A percentile compares a stretch with the other conserved stretches of the same genome.
Conservation (phyloP, 2,113 vertebrate genomes). For the Ceyx melanurus region DNA sequence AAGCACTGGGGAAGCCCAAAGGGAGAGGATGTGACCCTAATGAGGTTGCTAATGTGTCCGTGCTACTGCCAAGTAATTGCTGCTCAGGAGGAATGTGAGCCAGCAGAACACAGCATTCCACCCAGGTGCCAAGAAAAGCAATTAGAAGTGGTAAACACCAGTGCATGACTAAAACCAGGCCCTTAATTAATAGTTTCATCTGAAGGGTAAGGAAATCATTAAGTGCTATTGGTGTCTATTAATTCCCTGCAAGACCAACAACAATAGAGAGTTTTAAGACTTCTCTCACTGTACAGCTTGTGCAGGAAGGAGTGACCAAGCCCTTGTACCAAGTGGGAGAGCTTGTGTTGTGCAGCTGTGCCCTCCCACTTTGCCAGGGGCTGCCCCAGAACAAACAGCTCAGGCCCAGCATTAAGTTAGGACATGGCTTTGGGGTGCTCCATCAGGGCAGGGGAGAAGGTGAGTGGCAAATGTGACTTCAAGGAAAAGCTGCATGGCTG, state of each 20-base stretch:
- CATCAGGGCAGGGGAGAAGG: neutral
- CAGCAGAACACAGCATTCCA: neutral
- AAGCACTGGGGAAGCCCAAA: neutral
- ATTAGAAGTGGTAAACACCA: constrained; percentile 42
- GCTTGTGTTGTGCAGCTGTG: neutral
- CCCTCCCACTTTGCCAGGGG: neutral
- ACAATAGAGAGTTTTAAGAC: neutral
- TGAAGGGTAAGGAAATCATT: constrained; percentile 49
- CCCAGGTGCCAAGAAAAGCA: constrained; percentile 31
- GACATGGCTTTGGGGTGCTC: neutral
- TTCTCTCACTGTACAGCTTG: neutral
- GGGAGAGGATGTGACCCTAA: neutral
- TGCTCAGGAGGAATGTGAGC: constrained; percentile 12
- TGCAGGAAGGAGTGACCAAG: neutral
- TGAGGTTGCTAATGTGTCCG: neutral
- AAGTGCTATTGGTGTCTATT: constrained; percentile 34
- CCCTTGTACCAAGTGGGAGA: neutral
- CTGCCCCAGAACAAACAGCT: neutral
- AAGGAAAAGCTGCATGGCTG: neutral
- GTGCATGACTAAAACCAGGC: constrained; percentile 14
- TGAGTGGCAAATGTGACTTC: neutral
- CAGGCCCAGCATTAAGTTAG: neutral
- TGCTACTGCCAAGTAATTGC: neutral
- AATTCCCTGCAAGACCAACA: neutral
- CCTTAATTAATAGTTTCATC: constrained; percentile 52